Evolutionary conservation across 2,113 vertebrate species (phyloP).

Genomic region (Trematocara macrostoma): DNA sequence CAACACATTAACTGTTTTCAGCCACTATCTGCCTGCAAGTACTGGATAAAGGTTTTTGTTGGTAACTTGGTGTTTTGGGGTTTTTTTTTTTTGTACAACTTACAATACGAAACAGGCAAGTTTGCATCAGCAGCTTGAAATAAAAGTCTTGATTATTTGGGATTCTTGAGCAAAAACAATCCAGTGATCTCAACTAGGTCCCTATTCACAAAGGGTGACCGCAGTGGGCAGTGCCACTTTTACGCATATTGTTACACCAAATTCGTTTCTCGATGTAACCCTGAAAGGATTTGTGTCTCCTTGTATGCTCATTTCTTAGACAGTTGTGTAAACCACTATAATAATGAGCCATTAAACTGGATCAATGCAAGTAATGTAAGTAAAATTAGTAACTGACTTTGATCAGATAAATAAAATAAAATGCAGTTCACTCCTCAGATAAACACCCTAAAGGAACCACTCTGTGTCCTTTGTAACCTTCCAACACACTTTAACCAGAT

Average conservation of each 20-base stretch:
- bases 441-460: not conserved
- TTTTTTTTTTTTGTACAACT: not conserved
- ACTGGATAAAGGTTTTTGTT: not conserved
- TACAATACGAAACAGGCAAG: not conserved
- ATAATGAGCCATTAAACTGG: not conserved
- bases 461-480: not conserved
- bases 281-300: not conserved
- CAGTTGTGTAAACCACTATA: not conserved
- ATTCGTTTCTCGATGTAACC: not conserved
- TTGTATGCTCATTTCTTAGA: not conserved
- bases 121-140: not conserved
- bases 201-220: not conserved
- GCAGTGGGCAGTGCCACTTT: not conserved
- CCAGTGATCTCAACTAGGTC: not conserved
- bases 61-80: not conserved
- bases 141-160: not conserved
- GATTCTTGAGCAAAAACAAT: not conserved
- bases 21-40: not conserved
- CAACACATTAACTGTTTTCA: not conserved
- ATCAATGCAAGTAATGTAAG: not conserved
- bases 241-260: not conserved
- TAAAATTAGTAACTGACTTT: not conserved
- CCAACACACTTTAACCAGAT: not conserved
- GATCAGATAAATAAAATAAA: not conserved
- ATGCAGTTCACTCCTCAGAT: not conserved